A percentile compares a stretch with the other conserved stretches of the same genome.
These are phyloP conservation scores for Diarsia brunnea DNA, from an alignment of 2,888 invertebrate species.

Conservation along the genomic window DNA sequence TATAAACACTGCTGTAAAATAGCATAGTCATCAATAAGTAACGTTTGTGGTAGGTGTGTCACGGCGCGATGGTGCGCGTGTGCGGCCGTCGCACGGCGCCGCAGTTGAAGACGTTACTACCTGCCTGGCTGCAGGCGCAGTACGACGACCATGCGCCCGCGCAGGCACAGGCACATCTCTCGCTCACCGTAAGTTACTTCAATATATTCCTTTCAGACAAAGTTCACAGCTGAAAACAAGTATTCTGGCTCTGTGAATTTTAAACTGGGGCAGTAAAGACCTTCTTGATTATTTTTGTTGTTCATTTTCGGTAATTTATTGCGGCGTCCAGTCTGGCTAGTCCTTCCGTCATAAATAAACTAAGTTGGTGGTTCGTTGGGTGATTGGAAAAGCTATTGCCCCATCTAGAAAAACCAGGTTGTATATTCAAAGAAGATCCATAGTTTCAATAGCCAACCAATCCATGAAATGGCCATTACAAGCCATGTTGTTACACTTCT, in stretches of 20 bases:
- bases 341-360: neutral
- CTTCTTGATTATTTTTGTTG: neutral
- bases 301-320: neutral
- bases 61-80: constrained; percentile 91
- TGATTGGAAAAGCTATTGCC: no score
- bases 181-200: constrained; percentile 69
- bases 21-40: no score
- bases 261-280: neutral
- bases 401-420: neutral
- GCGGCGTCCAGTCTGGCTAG: neutral
- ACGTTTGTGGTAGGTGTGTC: constrained; percentile 90
- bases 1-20: neutral
- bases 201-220: neutral
- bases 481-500: neutral
- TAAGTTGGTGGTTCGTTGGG: no score
- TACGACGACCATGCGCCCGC: constrained; percentile 97
- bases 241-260: neutral
- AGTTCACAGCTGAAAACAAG: neutral
- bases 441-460: no score
- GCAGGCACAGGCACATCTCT: constrained; percentile 66
- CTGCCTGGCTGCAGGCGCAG: constrained; percentile 96
- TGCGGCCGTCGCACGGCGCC: constrained; percentile 95
- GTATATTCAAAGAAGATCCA: neutral
- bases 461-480: neutral
- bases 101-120: constrained; percentile 94